Base-by-base conservation (phyloP, 2,888 invertebrate genomes). In the Calephelis perditalis region DNA sequence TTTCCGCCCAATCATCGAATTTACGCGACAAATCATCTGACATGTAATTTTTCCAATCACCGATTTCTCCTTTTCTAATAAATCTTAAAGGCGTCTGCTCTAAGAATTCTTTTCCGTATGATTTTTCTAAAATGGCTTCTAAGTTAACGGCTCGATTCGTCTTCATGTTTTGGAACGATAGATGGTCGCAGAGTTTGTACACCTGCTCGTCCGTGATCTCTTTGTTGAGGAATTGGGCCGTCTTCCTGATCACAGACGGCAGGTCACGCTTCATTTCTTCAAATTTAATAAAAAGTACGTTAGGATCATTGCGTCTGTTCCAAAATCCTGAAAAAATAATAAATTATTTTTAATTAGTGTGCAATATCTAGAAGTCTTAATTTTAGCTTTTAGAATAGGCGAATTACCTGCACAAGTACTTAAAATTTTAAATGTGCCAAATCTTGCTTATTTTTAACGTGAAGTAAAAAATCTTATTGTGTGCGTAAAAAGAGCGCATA, bases 131-230 rank as follows among this genome's bases (percentile, higher is more conserved):
- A 47, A 95, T 83, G 3, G 92, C 86, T 63, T 95, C 94, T 70
- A 95, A 79, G 72, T 97, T 97, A 0, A 96, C 93, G 2, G 95
- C 94, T 36, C 95, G 92, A 79, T 97, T 97, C 0, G 91, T 87
- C 73, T 94, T 94, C 97, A 98, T 97, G 69, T 92, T 94, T 58
- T 94, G 91, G 77, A 97, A 97, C 56, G 94, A 94, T 26, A 97
- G 91, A 74, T 97, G 95, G 3, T 95, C 92, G 63, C 92, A 92
- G 0, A 97, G 91, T n/a, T 86, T 84, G 5, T 91, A 83, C 2
- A 96, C 85, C 71, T 96, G 92, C 6, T 93, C 92, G 0, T 95
- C 94, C 0, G 92, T 92, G 12, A 96, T 79, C 9, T 82, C 77
- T 74, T 95, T 95, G 7, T 92, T 92, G 15, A 97, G 83, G 77